phyloP scores from a whole-genome alignment of 92 coral and sea anemone species.

The Porites cylindrica region DNA sequence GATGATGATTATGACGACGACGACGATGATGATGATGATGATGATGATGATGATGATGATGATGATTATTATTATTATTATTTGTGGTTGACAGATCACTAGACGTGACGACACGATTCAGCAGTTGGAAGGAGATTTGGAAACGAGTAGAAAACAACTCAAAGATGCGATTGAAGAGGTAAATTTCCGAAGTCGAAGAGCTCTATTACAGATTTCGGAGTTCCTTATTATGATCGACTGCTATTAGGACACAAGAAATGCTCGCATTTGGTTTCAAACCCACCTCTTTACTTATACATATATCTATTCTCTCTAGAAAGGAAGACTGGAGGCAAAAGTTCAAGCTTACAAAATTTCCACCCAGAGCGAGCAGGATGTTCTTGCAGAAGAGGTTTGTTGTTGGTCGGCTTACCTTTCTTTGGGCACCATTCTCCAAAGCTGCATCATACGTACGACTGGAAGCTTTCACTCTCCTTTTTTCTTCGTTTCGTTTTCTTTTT shows the following conservation, averaged over 20 bases:
- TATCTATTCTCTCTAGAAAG: conserved; percentile 68
- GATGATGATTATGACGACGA: neutral
- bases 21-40: no score
- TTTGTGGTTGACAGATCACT: conserved; percentile 58
- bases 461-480: neutral
- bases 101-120: conserved; percentile 85
- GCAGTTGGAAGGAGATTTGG: conserved; percentile 81
- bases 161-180: conserved; percentile 97
- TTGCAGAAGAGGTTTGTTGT: conserved; percentile 84
- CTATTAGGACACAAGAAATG: neutral
- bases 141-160: conserved; percentile 74
- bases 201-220: neutral
- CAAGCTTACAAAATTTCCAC: conserved; percentile 96
- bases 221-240: neutral
- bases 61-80: neutral
- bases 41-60: neutral
- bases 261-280: no score
- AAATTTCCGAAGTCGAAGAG: neutral
- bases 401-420: neutral
- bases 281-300: no score
- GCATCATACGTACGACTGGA: neutral
- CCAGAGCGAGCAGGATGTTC: conserved; percentile 96
- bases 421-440: neutral
- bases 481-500: neutral
- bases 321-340: conserved; percentile 93